A percentile compares a stretch with the other conserved stretches of the same genome.
Conservation (phyloP, 1,140 invertebrate species). For the Diachasmimorpha longicaudata region DNA sequence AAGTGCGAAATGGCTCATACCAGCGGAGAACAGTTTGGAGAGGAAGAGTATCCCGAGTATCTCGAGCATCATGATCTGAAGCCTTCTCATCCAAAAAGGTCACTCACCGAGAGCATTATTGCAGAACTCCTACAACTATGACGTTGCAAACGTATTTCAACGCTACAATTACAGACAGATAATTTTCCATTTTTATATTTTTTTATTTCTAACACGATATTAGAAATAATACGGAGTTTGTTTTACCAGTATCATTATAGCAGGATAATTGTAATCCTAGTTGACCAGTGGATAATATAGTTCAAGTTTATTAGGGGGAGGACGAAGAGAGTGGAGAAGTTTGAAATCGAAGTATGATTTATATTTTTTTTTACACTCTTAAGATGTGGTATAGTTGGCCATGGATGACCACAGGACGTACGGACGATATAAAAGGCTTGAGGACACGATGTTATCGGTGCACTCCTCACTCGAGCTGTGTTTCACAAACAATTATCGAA, state of each 20-base stretch:
- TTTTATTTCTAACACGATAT: neutral
- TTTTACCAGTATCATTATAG: too few relatives aligned
- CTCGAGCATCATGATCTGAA: conserved; percentile 42
- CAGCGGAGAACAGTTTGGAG: conserved; percentile 32
- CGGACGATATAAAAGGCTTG: neutral
- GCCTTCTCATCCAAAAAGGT: conserved; percentile 37
- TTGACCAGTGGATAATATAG: neutral
- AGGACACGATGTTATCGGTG: neutral
- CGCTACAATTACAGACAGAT: too few relatives aligned
- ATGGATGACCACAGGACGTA: neutral
- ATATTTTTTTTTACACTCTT: too few relatives aligned
- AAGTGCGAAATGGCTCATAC: conserved; percentile 24
- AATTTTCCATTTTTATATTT: too few relatives aligned
- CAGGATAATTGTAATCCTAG: too few relatives aligned
- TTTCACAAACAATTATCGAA: neutral
- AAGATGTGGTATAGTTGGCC: too few relatives aligned
- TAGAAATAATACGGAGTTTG: too few relatives aligned
- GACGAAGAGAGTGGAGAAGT: too few relatives aligned
- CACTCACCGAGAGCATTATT: conserved; percentile 23
- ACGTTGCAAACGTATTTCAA: neutral
- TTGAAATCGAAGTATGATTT: too few relatives aligned
- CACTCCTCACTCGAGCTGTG: neutral
- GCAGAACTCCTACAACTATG: neutral
- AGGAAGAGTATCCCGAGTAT: conserved; percentile 18
- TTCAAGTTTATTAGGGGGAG: neutral